phyloP scores from a whole-genome alignment of 2,888 invertebrate species.

The Cancer borealis region DNA sequence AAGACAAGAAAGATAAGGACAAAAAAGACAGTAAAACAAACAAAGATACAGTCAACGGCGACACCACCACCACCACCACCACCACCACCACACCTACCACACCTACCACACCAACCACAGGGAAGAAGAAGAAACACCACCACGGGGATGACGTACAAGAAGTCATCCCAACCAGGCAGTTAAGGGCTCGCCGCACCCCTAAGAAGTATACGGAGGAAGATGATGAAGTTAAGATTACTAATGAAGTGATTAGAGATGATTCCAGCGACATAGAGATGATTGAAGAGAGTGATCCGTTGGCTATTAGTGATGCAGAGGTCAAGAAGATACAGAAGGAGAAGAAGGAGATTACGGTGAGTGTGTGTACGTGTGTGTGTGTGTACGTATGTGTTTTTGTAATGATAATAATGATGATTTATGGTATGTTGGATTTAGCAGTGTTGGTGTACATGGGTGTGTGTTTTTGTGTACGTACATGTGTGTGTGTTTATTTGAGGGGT shows the following conservation, averaged over 20 bases:
- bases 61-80: slow-evolving; percentile 11
- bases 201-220: slow-evolving; percentile 76
- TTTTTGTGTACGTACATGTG: no score
- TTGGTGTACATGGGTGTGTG: no score
- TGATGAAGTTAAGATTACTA: slow-evolving; percentile 78
- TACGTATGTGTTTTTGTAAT: no score
- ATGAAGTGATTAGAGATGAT: slow-evolving; percentile 76
- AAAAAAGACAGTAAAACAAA: slow-evolving; percentile 16
- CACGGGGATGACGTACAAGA: slow-evolving; percentile 55
- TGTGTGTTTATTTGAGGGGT: no score
- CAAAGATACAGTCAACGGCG: slow-evolving; percentile 24
- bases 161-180: slow-evolving; percentile 51
- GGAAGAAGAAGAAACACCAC: slow-evolving; percentile 44
- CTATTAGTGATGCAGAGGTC: slow-evolving; percentile 77
- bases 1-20: neutral
- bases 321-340: slow-evolving; percentile 75
- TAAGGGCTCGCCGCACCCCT: slow-evolving; percentile 56
- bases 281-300: slow-evolving; percentile 75
- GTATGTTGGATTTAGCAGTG: neutral
- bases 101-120: neutral
- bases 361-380: neutral
- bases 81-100: neutral
- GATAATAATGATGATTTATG: no score
- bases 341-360: slow-evolving; percentile 68
- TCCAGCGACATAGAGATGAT: slow-evolving; percentile 78